phyloP scores from a whole-genome alignment of 2,888 invertebrate species.

The Agapostemon virescens region DNA sequence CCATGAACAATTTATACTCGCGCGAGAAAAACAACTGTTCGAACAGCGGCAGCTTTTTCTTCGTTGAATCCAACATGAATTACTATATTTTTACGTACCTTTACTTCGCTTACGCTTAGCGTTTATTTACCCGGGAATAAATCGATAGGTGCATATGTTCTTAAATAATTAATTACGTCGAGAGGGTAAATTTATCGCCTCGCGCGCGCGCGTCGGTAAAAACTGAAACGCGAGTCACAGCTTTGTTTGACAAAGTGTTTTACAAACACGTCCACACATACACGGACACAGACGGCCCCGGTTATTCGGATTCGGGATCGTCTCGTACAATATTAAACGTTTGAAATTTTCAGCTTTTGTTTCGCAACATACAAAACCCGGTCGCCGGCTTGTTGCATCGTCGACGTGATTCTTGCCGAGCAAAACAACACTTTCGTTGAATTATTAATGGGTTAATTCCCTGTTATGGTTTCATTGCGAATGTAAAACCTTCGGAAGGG shows the following conservation, averaged over 20 bases:
- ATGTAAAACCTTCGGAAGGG: neutral
- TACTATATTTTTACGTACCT: too few relatives aligned
- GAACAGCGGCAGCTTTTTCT: neutral
- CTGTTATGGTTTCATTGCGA: neutral
- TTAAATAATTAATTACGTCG: neutral
- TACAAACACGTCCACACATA: neutral
- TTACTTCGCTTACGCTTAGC: too few relatives aligned
- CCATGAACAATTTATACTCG: too few relatives aligned
- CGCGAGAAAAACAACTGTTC: neutral
- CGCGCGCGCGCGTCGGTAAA: neutral
- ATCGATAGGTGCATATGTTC: neutral
- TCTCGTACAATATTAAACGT: neutral
- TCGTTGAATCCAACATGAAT: neutral
- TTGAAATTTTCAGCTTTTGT: neutral
- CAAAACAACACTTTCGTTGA: conserved; percentile 7
- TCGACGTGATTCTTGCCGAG: neutral
- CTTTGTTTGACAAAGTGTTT: neutral
- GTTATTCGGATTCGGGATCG: neutral
- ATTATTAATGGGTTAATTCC: conserved; percentile 6
- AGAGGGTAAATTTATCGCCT: neutral
- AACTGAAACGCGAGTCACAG: neutral
- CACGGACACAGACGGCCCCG: neutral
- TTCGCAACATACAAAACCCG: neutral
- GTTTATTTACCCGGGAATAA: neutral
- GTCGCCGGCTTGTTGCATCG: neutral